Evolutionary conservation across 2,888 invertebrate species (phyloP), one percentile per base, ranked within the genome.

Genomic region (Pristionchus maxplancki): DNA sequence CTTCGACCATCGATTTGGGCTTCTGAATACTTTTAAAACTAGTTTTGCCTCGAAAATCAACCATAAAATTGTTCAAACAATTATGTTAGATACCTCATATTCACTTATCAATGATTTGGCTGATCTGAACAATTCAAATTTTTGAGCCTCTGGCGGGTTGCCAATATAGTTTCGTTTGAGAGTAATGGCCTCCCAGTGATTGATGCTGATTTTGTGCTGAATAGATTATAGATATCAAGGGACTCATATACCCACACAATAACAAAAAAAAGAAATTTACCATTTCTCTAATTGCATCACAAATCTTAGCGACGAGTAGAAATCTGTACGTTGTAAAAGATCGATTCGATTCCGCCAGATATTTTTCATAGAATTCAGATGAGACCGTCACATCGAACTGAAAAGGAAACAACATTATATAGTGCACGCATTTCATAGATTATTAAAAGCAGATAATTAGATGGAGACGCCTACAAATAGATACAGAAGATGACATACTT

Each of bases 381-480:
- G 93, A 93, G 24, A 94, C 90, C 24, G 93, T 87, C 34, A 93
- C 92, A 88, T 94, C 94, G 40, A 93, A 89, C 92, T 92, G 83
- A 34, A 90, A 88, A 78, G 44, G 24, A 37, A 9, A 31, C 1
- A 31, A 64, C 31, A 20, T 58, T 5, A n/a, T 28, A 64, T 64
- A 31, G n/a, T n/a, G n/a, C n/a, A n/a, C n/a, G n/a, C n/a, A n/a
- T n/a, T n/a, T n/a, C n/a, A 9, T 28, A 28, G 6, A 64, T 13
- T 64, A 64, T 64, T 8, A 37, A 20, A 24, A 37, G 8, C 9
- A 44, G 11, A 9, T 71, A 71, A 71, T 28, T 28, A n/a, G n/a
- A n/a, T n/a, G n/a, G n/a, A n/a, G n/a, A n/a, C n/a, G n/a, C n/a
- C n/a, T n/a, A n/a, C n/a, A n/a, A n/a, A n/a, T n/a, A n/a, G n/a